These are phyloP conservation scores for Hyles vespertilio DNA, from an alignment of 1,140 invertebrate species.

Conservation along the genomic window DNA sequence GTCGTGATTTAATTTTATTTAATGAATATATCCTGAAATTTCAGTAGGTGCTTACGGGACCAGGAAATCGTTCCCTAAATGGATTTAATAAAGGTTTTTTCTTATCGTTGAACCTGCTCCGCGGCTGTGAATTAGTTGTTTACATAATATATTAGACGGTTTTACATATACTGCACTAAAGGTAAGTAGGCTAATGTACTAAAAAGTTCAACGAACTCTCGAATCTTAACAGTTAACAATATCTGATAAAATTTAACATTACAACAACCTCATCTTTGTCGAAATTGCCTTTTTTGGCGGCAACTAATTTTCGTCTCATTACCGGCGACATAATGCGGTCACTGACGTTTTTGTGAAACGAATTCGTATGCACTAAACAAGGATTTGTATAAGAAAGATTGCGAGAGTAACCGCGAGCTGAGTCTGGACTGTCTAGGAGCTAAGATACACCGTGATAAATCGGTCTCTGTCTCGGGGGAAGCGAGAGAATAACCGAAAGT, in stretches of 20 bases:
- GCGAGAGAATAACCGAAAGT: constrained; percentile 60
- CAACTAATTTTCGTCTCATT: constrained; percentile 16
- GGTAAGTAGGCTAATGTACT: constrained; percentile 15
- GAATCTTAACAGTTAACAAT: constrained; percentile 15
- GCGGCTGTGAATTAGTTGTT: too few relatives aligned
- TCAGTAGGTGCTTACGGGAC: too few relatives aligned
- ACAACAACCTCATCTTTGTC: constrained; percentile 13
- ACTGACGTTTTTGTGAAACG: constrained; percentile 18
- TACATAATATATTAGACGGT: too few relatives aligned
- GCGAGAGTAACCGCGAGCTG: constrained; percentile 22
- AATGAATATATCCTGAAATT: too few relatives aligned
- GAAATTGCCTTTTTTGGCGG: constrained; percentile 12
- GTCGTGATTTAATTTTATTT: too few relatives aligned
- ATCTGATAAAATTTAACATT: constrained; percentile 16
- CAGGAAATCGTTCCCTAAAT: too few relatives aligned
- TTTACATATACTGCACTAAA: too few relatives aligned
- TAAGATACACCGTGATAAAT: constrained; percentile 55
- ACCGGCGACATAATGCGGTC: constrained; percentile 32
- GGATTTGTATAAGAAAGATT: constrained; percentile 27
- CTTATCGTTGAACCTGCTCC: too few relatives aligned
- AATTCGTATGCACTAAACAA: background rate
- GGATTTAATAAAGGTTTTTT: too few relatives aligned
- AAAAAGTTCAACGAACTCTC: constrained; percentile 18
- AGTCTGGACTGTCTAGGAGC: constrained; percentile 45
- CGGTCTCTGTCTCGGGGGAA: constrained; percentile 51